Evolutionary conservation across 2,113 vertebrate genomes (phyloP).

Genomic region (Zingel zingel): DNA sequence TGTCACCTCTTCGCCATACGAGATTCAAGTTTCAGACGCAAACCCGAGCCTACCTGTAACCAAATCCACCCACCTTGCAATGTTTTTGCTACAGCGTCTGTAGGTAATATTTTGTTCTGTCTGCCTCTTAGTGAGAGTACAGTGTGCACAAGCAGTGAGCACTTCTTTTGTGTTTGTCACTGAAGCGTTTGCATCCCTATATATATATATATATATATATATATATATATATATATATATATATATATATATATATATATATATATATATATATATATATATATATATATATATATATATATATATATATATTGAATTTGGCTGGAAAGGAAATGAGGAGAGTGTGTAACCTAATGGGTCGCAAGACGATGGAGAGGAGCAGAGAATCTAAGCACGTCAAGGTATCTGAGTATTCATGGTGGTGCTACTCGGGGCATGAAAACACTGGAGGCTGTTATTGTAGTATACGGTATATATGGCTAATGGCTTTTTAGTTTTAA

Average conservation of each 20-base stretch:
- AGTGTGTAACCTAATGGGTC: not conserved
- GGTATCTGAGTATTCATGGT: conserved; percentile 9
- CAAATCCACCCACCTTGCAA: conserved; percentile 33
- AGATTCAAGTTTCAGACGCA: conserved; percentile 33
- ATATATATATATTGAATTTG: not conserved
- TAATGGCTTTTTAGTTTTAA: not conserved
- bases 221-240: no score
- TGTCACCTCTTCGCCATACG: not conserved
- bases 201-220: not conserved
- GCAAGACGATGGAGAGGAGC: conserved; percentile 1
- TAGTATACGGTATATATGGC: not conserved
- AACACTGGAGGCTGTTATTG: not conserved
- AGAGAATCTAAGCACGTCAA: not conserved
- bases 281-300: no score
- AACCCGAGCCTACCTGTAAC: conserved; percentile 37
- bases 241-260: no score
- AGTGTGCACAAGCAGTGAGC: not conserved
- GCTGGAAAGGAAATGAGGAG: not conserved
- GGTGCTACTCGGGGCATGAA: not conserved
- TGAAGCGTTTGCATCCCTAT: not conserved
- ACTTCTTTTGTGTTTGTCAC: not conserved
- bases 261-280: no score
- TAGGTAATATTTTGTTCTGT: conserved; percentile 33
- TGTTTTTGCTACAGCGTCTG: conserved; percentile 22
- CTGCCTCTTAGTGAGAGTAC: not conserved